Evolutionary conservation across 2,888 invertebrate species (phyloP), one percentile per base, ranked within the genome.

Genomic region (Trimorus sp.): DNA sequence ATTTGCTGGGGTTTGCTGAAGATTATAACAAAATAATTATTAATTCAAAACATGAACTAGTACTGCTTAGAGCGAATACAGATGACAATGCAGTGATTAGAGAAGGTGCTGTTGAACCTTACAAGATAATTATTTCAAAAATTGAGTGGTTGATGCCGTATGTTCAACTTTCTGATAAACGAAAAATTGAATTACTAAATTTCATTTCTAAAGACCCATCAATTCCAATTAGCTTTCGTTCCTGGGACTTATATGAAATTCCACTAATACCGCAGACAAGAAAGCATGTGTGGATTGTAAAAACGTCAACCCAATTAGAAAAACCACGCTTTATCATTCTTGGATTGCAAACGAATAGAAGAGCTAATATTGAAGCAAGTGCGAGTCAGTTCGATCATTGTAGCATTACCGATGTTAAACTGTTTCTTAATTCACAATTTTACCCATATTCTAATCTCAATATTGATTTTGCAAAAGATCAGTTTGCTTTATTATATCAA

Each of bases 201-300:
- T 77, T 63, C 53, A 78, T 85, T 40, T 63, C 54, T 9, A 83
- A 79, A 69, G 78, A 85, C 68, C 45, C 54, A 14, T 68, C 83
- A 7, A 82, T 84, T 40, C 8, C 68, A 12, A 84, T 83, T 54
- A 83, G 79, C 76, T 91, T 90, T 38, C 38, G 38, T 8, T 7
- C 38, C 5, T 38, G 38, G 8, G 38, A 38, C 5, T 7, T 38
- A 8, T 38, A 38, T 38, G 38, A 38, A 38, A 7, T 7, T 38
- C 38, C 38, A 38, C 5, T 5, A 7, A 5, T 38, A 8, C 38
- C 38, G 38, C n/a, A n/a, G n/a, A n/a, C n/a, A n/a, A n/a, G n/a
- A n/a, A n/a, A n/a, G n/a, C n/a, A n/a, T n/a, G n/a, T 38, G 8
- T 38, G 38, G 38, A 8, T 38, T 38, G 38, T 38, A 38, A 38